Evolutionary conservation across 2,113 vertebrate species (phyloP), one percentile per base, ranked within the genome.

Genomic region (Nymphicus hollandicus): DNA sequence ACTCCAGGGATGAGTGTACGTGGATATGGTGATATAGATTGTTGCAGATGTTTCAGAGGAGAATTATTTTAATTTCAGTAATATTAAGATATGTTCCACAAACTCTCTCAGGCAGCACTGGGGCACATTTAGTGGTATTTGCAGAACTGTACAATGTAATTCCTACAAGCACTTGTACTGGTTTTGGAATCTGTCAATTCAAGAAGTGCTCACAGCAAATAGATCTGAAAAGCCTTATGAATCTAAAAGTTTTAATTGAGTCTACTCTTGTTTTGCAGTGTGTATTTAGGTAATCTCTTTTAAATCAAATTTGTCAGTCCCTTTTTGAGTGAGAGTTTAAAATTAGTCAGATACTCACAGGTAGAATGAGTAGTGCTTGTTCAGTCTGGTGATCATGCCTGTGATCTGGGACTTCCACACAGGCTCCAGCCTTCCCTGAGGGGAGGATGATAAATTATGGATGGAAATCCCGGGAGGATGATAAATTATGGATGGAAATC

Each of bases 1-100:
- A 13, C 29, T 20, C 19, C 3, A 5, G 3, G 14, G 17, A 25
- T 37, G 66, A 52, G 18, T 44, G 10, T 15, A 0, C 17, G 6
- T 24, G 50, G 58, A 11, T 65, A 11, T 8, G 52, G 1, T 37
- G 23, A 19, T 68, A 58, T 35, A 4, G 13, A 27, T 66, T 41
- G 68, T 68, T 91, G 60, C 81, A 86, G 80, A 68, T 72, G 63
- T 41, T 92, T 92, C 72, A 88, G 68, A 71, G 70, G 24, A n/a
- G 43, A 68, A 44, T 46, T 0, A 63, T 68, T 96, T 86, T 52
- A 10, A 64, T 93, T 89, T 89, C 39, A 72, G 16, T 55, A 55
- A 68, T 60, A 55, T 6, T 60, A 31, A 87, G 91, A 65, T 66
- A 17, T 46, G 24, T 91, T 88, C 85, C 63, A 80, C 46, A 63